Evolutionary conservation across 2,888 invertebrate species (phyloP).

Genomic region (Incurvaria masculella): DNA sequence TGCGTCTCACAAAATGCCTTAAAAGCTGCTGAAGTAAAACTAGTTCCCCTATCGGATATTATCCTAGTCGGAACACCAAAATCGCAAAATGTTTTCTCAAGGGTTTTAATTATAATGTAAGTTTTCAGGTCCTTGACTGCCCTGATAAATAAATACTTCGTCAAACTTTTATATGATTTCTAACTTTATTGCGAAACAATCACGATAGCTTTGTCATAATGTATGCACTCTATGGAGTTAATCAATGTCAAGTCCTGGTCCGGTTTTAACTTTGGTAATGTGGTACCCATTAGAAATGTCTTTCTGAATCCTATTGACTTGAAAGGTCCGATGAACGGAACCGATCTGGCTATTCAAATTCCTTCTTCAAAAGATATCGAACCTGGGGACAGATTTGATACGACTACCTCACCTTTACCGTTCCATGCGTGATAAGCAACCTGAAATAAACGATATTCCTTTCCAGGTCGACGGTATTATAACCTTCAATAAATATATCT

Average conservation of each 20-base stretch:
- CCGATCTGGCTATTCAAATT: slow-evolving; percentile 7
- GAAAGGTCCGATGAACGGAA: slow-evolving; percentile 6
- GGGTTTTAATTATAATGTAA: slow-evolving; percentile 16
- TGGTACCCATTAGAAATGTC: slow-evolving; percentile 5
- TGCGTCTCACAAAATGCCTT: no score
- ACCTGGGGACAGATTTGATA: slow-evolving; percentile 4
- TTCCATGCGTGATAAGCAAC: slow-evolving; percentile 8
- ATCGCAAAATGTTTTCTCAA: slow-evolving; percentile 10
- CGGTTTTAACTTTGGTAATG: slow-evolving; percentile 10
- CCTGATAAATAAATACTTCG: slow-evolving; percentile 23
- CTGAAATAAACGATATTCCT: slow-evolving; percentile 11
- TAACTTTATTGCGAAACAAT: slow-evolving; percentile 11
- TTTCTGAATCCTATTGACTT: slow-evolving; percentile 7
- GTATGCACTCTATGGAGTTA: slow-evolving; percentile 4
- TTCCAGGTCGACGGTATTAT: slow-evolving; percentile 9
- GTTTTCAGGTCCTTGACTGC: slow-evolving; percentile 18
- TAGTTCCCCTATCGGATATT: slow-evolving; percentile 22
- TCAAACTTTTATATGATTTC: slow-evolving; percentile 20
- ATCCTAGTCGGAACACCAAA: slow-evolving; percentile 20
- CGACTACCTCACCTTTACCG: slow-evolving; percentile 10
- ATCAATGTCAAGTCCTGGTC: not conserved
- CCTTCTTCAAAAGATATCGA: slow-evolving; percentile 1
- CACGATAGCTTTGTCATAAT: slow-evolving; percentile 10
- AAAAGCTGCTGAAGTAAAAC: no score
- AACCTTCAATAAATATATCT: slow-evolving; percentile 12